A percentile compares a stretch with the other conserved stretches of the same genome.
Conservation (phyloP, 2,888 invertebrate species). For the Drosophila antonietae region DNA sequence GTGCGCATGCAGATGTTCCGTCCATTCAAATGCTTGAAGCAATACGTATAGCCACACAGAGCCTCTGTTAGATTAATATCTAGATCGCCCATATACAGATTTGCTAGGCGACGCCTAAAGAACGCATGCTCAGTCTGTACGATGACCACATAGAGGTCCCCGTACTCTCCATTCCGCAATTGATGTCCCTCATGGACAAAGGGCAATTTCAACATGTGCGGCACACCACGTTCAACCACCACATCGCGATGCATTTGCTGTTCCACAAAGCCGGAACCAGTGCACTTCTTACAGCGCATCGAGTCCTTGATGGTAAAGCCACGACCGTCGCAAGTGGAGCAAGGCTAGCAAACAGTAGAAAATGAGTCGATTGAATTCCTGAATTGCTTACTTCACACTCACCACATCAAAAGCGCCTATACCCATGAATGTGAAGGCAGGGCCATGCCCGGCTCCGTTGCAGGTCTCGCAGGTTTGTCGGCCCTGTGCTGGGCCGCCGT, state of each 20-base stretch:
- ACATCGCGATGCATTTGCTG: slow-evolving; percentile 94
- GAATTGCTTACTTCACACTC: slow-evolving; percentile 83
- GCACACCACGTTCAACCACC: slow-evolving; percentile 95
- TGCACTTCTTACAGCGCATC: slow-evolving; percentile 92
- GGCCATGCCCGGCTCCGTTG: slow-evolving; percentile 82
- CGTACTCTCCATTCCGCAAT: slow-evolving; percentile 92
- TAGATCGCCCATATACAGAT: slow-evolving; percentile 89
- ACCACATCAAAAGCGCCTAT: slow-evolving; percentile 85
- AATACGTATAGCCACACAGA: slow-evolving; percentile 94
- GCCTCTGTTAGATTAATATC: slow-evolving; percentile 94
- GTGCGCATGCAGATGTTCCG: slow-evolving; percentile 92
- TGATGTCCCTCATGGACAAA: slow-evolving; percentile 97
- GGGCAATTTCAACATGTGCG: slow-evolving; percentile 92
- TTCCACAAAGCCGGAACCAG: slow-evolving; percentile 92
- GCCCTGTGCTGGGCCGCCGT: slow-evolving; percentile 77
- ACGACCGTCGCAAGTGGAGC: slow-evolving; percentile 88
- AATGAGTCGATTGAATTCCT: background rate
- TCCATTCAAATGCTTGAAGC: slow-evolving; percentile 95
- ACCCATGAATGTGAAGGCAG: slow-evolving; percentile 82
- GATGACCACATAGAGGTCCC: slow-evolving; percentile 95
- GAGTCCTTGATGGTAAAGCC: slow-evolving; percentile 92
- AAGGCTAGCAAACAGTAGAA: slow-evolving; percentile 77
- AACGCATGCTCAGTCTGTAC: slow-evolving; percentile 91
- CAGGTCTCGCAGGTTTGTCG: slow-evolving; percentile 72
- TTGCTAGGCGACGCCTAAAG: slow-evolving; percentile 91